Base-by-base conservation (phyloP, 2,888 invertebrate genomes). In the Petrolisthes cinctipes region DNA sequence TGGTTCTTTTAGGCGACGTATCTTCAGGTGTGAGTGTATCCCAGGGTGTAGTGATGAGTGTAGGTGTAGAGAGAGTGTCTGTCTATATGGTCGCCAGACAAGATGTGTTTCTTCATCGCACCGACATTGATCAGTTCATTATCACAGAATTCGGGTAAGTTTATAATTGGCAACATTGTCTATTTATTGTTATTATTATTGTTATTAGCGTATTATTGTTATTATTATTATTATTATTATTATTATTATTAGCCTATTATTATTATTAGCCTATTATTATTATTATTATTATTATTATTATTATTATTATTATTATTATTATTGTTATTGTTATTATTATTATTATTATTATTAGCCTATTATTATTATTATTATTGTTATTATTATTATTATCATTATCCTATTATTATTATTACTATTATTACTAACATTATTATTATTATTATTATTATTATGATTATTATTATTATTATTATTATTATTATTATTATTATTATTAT, bases 81-180 rank as follows among this genome's bases (percentile, higher is more conserved):
- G 37, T 86, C 0, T 89, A 89, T 68, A 20, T 87, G n/a, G 86
- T 86, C 20, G 89, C 85, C 4, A 68, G 89, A 6, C 68, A 51
- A 9, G 83, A 89, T 37, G 5, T 79, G 17, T 82, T 61, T 37
- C 61, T 68, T 54, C 9, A 54, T 61, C 20, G 23, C 6, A 75
- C 81, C 2, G 89, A 89, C 73, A 75, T 89, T 4, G 89, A 89
- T 56, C 89, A 89, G 84, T 89, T 89, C 23, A 61, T 89, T 37
- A 87, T 89, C 73, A 81, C 85, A 14, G 82, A 89, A 6, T 86
- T 89, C 9, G 89, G 89, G 89, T 89, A 51, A 86, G 86, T 54
- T 37, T 37, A 1, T 37, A 1, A 2, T 37, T 37, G 37, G 37
- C 37, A 37, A 37, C 2, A 37, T 37, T 37, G 37, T 37, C 37